Evolutionary conservation across 1,140 invertebrate species (phyloP), one percentile per base, ranked within the genome.

Genomic region (Amyelois transitella): DNA sequence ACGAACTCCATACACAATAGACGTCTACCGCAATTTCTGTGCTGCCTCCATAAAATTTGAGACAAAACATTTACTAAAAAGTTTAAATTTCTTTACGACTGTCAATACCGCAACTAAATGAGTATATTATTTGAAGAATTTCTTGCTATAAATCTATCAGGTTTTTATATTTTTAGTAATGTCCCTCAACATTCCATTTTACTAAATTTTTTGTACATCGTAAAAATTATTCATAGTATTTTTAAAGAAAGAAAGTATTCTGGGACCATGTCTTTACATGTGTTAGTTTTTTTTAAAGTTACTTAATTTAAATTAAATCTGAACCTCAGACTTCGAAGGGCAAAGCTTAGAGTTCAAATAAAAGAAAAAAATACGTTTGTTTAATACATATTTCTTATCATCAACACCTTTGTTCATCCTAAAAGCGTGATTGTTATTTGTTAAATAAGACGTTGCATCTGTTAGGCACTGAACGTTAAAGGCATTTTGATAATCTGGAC

Each of bases 391-490:
- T 28, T 25, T 17, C 21, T 55, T 64, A 62, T 64, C 57, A 58
- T 57, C 43, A 51, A 56, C 53, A 62, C 21, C 50, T 50, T 38
- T 66, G 62, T 64, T 64, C 52, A 51, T 58, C 55, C 64, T 72
- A 68, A 78, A 77, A 75, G 71, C 73, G 62, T 73, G 63, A 77
- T 77, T 69, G 60, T 77, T 70, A 73, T 76, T 81, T 77, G 69
- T 84, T 69, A 80, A 84, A 62, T 78, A 73, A 85, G 75, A 84
- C 75, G 66, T 77, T 50, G 66, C 65, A 75, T 75, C 68, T 64
- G 61, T 71, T 66, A 60, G 44, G 59, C 75, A 66, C 58, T 72
- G 60, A 74, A 71, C 62, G 71, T 74, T 70, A 75, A 81, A 72
- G 63, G 64, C 64, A 53, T 76, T 81, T 77, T 74, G 78, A 84